Base-by-base conservation (phyloP, 2,888 invertebrate species). In the Stenichneumon culpator region DNA sequence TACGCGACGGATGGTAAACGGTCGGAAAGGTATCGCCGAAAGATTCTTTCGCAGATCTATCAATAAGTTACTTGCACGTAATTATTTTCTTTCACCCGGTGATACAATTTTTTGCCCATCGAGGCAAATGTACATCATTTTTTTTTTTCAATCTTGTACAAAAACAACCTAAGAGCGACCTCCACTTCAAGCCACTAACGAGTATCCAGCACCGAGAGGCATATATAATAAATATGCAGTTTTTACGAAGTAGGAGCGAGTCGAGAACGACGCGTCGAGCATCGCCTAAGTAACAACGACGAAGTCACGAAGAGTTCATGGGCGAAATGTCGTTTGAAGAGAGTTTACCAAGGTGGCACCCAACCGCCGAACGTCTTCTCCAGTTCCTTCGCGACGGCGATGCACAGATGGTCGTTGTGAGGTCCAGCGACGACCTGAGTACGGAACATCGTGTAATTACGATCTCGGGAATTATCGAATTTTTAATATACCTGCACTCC, bases 321-420 rank as follows among this genome's bases (percentile, higher is more conserved):
- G 25, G 22, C 9, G 32, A 22, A 39, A 44, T 44, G 28, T 3
- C 16, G 28, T 22, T 36, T 16, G 22, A n/a, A 19, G n/a, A 7
- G 52, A 19, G 63, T 25, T 82, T 90, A 91, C 39, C 89, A 96
- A 0, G 96, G 96, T 0, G 96, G 95, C 4, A 95, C 95, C 95
- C 96, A 97, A 0, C 98, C 98, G 0, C 97, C 97, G 90, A 97
- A 96, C 0, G 94, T 94, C 25, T 94, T 94, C 86, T 97, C 97
- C 25, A 98, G 92, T 89, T 97, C 96, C 74, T 93, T 93, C 0
- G 98, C 98, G 0, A 97, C 96, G 0, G 97, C 97, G 19, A 98
- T 94, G 75, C 97, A 96, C 1, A 97, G 94, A 68, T 96, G 96
- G 90, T 98, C 98, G 28, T 96, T 95, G 82, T 95, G 94, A 0